Evolutionary conservation across 2,797 vertebrate species (phyloP), one percentile per base, ranked within the genome.

Genomic region (Morus bassanus): DNA sequence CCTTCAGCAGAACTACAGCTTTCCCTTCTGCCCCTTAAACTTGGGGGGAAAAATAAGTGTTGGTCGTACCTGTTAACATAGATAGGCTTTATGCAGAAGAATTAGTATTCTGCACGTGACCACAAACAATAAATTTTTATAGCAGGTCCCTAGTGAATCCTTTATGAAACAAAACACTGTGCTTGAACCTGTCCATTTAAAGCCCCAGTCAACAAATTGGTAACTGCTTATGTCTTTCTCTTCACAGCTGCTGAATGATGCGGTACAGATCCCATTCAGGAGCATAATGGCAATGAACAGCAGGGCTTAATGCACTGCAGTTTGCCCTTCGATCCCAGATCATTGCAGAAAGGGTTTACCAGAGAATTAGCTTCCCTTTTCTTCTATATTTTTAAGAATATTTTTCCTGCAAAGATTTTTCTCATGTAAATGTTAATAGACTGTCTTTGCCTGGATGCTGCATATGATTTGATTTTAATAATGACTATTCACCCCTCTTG

Each of bases 101-200:
- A 79, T 94, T 91, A 81, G 75, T 35, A 69, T 95, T 92, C 84
- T 85, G 67, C 50, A 57, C n/a, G 68, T 84, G 88, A 85, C 80
- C 81, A 68, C 78, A 35, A 82, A 88, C 22, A 53, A 82, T 77
- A 81, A 85, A 45, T 61, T 78, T 76, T 39, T 79, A 51, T n/a
- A 73, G 63, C 41, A 56, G 31, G 56, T 67, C 61, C 61, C 59
- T 35, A 39, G 7, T 35, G 75, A 85, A 33, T 77, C 54, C 53
- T 76, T 30, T 48, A 22, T 24, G 50, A 74, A 89, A 65, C 41
- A 43, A 81, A 73, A 51, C 18, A 9, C 60, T 11, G 37, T 45
- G 67, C 63, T 91, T 37, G 31, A 79, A 35, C 81, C 75, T 33
- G 28, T 57, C 57, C 30, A 5, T 45, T 88, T 56, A 82, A 35